Evolutionary conservation across 2,888 invertebrate genomes (phyloP), one percentile per base, ranked within the genome.

Genomic region (Heptascelio sp.): DNA sequence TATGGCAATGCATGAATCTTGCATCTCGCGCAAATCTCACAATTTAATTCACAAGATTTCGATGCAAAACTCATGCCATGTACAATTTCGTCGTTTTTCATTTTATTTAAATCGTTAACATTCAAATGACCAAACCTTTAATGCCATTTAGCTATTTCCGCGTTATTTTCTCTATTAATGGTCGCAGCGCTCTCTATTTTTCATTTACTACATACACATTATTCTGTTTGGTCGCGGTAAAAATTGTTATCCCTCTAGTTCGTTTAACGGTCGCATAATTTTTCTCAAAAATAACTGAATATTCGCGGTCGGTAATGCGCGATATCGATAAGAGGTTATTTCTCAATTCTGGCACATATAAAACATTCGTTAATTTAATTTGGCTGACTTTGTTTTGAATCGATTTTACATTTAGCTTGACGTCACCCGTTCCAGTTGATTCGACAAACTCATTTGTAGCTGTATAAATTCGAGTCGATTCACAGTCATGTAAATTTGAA

Each of bases 251-350:
- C 1, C 82, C 86, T 3, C 85, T 79, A 9, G 30, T 76, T 15
- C 86, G 84, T 5, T 46, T 80, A 21, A 89, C 71, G 3, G 23
- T 17, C 4, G 86, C 88, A 40, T 67, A 73, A 21, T 89, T 72
- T 60, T 64, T 43, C 8, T 59, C 19, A 60, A 88, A 90, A n/a
- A 21, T 78, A 13, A 89, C 86, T 19, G 75, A 64, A 43, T 84
- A 86, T 19, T 84, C 86, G 40, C 86, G 87, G 9, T 87, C 64
- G 11, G 87, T 89, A 57, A 90, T 86, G 3, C 68, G 73, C 37
- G 85, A 84, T 6, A 89, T 87, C 17, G 89, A 90, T 37, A 90
- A n/a, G 30, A 90, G 59, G 59, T 89, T 90, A 53, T 83, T 89
- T 25, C 80, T 78, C n/a, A 90, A 72, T 8, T 87, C 83, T 17